phyloP scores from a whole-genome alignment of 2,797 vertebrate genomes.

The Ataeniobius toweri region DNA sequence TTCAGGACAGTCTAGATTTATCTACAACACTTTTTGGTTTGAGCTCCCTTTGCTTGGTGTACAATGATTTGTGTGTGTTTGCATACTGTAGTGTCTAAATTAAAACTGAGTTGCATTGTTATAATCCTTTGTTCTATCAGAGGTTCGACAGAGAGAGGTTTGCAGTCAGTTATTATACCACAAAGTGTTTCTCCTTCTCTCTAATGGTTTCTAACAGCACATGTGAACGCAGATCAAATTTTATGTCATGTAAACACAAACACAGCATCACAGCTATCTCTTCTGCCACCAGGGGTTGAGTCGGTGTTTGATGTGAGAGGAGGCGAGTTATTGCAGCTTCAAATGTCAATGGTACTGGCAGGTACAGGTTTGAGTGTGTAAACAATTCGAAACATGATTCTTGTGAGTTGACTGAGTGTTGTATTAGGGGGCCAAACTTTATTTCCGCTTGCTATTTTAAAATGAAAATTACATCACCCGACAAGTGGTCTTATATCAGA shows the following conservation, averaged over 20 bases:
- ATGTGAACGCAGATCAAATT: neutral
- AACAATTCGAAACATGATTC: neutral
- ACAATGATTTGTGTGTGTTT: neutral
- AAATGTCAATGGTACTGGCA: conserved; percentile 7
- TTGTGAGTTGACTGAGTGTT: neutral
- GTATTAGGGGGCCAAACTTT: neutral
- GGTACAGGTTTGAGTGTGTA: conserved; percentile 9
- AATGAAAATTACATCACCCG: neutral
- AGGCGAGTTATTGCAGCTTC: neutral
- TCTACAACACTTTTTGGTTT: neutral
- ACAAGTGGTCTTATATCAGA: neutral
- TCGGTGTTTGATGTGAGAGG: conserved; percentile 15
- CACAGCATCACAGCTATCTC: neutral
- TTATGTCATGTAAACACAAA: neutral
- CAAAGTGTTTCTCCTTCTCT: conserved; percentile 18
- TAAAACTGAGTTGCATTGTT: neutral
- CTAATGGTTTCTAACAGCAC: neutral
- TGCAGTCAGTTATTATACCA: conserved; percentile 20
- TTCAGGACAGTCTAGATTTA: neutral
- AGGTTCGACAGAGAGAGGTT: conserved; percentile 21
- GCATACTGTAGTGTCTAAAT: neutral
- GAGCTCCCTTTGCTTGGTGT: neutral
- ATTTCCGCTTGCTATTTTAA: neutral
- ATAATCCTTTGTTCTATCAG: conserved; percentile 20
- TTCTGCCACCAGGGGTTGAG: conserved; percentile 10